Base-by-base conservation (phyloP, 2,113 vertebrate genomes). In the Bubalus kerabau region DNA sequence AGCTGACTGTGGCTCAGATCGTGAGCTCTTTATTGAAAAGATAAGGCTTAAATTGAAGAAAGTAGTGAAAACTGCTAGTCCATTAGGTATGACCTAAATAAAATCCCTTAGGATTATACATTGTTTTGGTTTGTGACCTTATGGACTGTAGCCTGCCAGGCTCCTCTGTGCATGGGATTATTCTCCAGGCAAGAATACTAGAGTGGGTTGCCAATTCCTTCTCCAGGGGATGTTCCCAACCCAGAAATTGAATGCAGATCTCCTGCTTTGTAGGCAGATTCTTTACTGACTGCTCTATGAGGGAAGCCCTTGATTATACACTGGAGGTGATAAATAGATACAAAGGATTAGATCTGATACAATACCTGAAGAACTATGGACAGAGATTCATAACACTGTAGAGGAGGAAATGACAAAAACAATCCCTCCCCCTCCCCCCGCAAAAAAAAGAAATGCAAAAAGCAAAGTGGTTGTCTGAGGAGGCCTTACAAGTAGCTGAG, bases 261-360 rank as follows among this genome's bases (percentile, higher is more conserved):
- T 17, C 15, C 32, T n/a, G 30, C 62, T 9, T 64, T 64, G 15
- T 30, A 64, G 15, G 32, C 32, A 64, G 32, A n/a, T n/a, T 64
- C 7, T 64, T 64, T n/a, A n/a, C 62, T 64, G 30, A 9, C 32
- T 67, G 62, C 0, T 3, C 62, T n/a, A 67, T 0, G 0, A 67
- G 16, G 7, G 32, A 67, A 10, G 7, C 16, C 62, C 62, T 67
- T 40, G 17, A 71, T 23, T 71, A 71, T 71, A 71, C 67, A 6
- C 1, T 71, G 67, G 19, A 40, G n/a, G 19, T 40, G 10, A 71
- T 71, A 36, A 11, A 71, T 40, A 12, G 9, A 40, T 40, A 23
- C 64, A 71, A 40, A 40, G 32, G 7, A 19, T 19, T 67, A n/a
- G 32, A 67, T 30, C 32, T 67, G 62, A 67, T n/a, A 40, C 10